Evolutionary conservation across 2,888 invertebrate genomes (phyloP).

Genomic region (Nemoura dubitans): DNA sequence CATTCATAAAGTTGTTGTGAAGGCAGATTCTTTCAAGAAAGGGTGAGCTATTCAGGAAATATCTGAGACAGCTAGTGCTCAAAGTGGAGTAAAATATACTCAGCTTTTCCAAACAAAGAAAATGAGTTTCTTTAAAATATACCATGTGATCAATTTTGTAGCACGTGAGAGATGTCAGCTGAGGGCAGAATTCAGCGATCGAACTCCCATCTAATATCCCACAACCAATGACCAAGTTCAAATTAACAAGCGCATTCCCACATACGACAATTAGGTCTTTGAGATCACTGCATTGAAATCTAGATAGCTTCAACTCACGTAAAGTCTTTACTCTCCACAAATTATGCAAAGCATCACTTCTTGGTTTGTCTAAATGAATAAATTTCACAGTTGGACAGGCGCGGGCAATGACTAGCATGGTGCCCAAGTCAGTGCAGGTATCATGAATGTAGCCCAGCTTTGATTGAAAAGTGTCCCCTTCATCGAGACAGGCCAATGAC

Average conservation of each 20-base stretch:
- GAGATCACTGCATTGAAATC: constrained; percentile 70
- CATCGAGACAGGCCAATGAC: constrained; percentile 66
- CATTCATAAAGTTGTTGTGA: constrained; percentile 13
- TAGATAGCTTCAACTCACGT: constrained; percentile 69
- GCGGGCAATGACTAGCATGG: constrained; percentile 68
- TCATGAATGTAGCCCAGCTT: constrained; percentile 75
- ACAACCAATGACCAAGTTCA: constrained; percentile 68
- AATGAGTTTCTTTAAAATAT: constrained; percentile 66
- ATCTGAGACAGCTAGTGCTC: constrained; percentile 66
- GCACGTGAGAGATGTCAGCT: constrained; percentile 70
- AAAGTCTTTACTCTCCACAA: constrained; percentile 64
- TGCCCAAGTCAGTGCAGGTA: constrained; percentile 68
- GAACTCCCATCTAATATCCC: constrained; percentile 69
- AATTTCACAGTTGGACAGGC: constrained; percentile 72
- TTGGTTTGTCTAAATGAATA: constrained; percentile 72
- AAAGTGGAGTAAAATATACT: constrained; percentile 74
- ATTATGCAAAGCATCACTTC: constrained; percentile 64
- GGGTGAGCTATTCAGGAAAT: constrained; percentile 53
- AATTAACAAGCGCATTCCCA: constrained; percentile 65
- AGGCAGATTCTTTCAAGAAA: neutral
- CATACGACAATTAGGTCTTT: constrained; percentile 66
- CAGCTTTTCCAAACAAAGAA: constrained; percentile 70
- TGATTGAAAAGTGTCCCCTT: constrained; percentile 65
- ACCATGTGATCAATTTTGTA: constrained; percentile 72
- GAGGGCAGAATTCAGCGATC: constrained; percentile 68